Evolutionary conservation across 2,797 vertebrate genomes (phyloP), one percentile per base, ranked within the genome.

Genomic region (Melanotaenia parkinsoni): DNA sequence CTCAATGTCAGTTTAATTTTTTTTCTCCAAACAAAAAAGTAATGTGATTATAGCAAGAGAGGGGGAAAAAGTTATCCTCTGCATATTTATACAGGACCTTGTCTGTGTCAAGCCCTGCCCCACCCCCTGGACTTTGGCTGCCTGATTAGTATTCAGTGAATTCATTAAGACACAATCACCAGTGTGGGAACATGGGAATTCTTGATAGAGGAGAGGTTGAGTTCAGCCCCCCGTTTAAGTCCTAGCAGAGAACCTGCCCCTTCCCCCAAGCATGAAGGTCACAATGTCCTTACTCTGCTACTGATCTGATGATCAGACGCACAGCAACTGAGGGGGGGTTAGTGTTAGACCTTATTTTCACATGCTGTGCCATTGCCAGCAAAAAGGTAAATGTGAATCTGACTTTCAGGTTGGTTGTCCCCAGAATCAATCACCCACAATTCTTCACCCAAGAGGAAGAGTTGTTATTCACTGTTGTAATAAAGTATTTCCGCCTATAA

Each of bases 81-180:
- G 77, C 87, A 89, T 90, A 86, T 82, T 88, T 82, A 84, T 74
- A 77, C 61, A 74, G 82, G 76, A 71, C 78, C 70, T 75, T 37
- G 70, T 74, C 82, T 74, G 66, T 77, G 85, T 88, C 81, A 68
- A 84, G 77, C 80, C 85, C 76, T 79, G 79, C 88, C 88, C 89
- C 86, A 81, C 89, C 88, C 47, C 84, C 72, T 87, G 86, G 86
- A 87, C 89, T 85, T 79, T 67, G 89, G 76, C 88, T 54, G 80
- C 80, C 89, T 94, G 77, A 93, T 95, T 93, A 94, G 90, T 91
- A 95, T 95, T 93, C 94, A 73, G 77, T 82, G 88, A 93, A 94
- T 94, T 94, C 91, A 94, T 92, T 91, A 93, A 88, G 87, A 89
- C 90, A 92, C 91, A 93, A 93, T 92, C 63, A 85, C 90, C 77